These are phyloP conservation scores for human DNA, from an alignment of 2,113 vertebrate species.

Conservation along the genomic window GRCh38 chr18:21994001-21994500, in stretches of 20 bases:
- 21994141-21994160: neutral
- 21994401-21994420: neutral
- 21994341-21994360: rapidly evolving
- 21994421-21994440: neutral
- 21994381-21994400: neutral
- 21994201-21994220: rapidly evolving
- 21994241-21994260: neutral
- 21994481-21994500: neutral
- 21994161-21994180: conserved; percentile 28
- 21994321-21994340: neutral
- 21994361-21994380: rapidly evolving
- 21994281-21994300: neutral
- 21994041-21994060: no score
- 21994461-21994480: neutral
- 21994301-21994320: neutral
- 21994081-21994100: no score
- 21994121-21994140: no score
- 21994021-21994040: no score
- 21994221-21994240: neutral
- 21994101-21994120: no score
- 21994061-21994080: no score
- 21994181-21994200: conserved; percentile 21
- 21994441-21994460: neutral
- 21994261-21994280: neutral
- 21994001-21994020: no score